These are phyloP conservation scores for Campoletis raptor DNA, from an alignment of 2,888 invertebrate genomes.

Conservation along the genomic window DNA sequence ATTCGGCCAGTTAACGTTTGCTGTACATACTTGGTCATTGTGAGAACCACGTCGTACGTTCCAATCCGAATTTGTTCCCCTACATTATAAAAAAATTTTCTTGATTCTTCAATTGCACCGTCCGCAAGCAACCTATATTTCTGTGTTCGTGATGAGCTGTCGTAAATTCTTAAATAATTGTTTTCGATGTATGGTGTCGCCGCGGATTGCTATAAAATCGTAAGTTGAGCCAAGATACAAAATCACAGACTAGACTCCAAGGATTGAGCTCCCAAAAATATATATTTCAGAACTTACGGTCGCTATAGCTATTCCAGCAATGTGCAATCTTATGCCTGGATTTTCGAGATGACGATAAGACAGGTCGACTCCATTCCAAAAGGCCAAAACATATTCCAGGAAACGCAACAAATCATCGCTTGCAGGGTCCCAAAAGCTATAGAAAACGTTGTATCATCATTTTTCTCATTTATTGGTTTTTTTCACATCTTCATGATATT, in stretches of 20 bases:
- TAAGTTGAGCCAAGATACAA: not conserved
- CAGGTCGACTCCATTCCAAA: not conserved
- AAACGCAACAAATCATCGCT: not conserved
- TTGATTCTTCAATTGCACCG: not conserved
- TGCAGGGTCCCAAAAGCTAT: not conserved
- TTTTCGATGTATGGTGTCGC: too few relatives aligned
- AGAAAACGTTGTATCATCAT: not conserved
- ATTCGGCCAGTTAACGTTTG: not conserved
- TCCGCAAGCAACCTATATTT: too few relatives aligned
- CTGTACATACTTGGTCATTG: not conserved
- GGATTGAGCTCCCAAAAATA: not conserved
- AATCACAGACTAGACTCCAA: not conserved
- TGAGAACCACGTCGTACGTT: not conserved
- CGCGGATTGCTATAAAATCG: too few relatives aligned
- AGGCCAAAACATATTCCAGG: slow-evolving; percentile 13
- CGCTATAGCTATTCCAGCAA: not conserved
- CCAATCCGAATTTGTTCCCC: not conserved
- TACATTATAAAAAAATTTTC: not conserved
- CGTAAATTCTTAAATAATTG: too few relatives aligned
- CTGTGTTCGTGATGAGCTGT: too few relatives aligned
- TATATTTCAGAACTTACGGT: not conserved
- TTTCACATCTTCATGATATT: not conserved
- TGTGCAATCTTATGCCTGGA: not conserved
- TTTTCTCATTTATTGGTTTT: not conserved
- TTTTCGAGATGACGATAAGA: not conserved